phyloP scores from a whole-genome alignment of 2,888 invertebrate genomes.

The Proisotoma minuta region DNA sequence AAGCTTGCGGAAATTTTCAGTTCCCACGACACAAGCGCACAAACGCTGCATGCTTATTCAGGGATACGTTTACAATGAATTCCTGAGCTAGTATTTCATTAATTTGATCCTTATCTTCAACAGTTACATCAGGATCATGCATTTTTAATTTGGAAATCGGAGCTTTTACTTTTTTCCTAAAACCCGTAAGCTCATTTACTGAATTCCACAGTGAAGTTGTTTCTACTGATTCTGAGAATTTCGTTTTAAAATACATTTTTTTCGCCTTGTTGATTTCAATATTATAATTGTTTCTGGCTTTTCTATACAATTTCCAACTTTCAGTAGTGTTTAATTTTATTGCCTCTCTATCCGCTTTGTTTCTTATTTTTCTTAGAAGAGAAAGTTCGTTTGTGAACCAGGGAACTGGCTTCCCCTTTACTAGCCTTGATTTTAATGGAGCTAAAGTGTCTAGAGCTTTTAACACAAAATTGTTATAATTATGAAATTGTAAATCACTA shows the following conservation, averaged over 20 bases:
- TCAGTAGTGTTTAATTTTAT: background rate
- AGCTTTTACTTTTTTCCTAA: too few relatives aligned
- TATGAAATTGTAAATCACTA: too few relatives aligned
- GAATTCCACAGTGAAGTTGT: slow-evolving; percentile 7
- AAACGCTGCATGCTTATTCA: too few relatives aligned
- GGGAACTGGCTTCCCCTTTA: slow-evolving; percentile 17
- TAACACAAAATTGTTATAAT: background rate
- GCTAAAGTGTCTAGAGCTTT: slow-evolving; percentile 1
- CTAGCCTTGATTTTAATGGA: slow-evolving; percentile 5
- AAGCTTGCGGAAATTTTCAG: too few relatives aligned
- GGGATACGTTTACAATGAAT: too few relatives aligned
- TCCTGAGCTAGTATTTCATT: too few relatives aligned
- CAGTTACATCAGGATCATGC: too few relatives aligned
- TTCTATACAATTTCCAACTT: slow-evolving; percentile 9
- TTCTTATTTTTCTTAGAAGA: background rate
- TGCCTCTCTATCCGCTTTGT: background rate
- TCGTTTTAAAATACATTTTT: slow-evolving; percentile 1
- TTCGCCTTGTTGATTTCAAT: background rate
- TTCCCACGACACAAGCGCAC: too few relatives aligned
- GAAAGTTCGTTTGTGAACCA: slow-evolving; percentile 17
- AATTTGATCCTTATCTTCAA: too few relatives aligned
- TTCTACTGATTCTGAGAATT: background rate
- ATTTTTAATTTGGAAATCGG: too few relatives aligned
- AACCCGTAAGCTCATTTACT: slow-evolving; percentile 6
- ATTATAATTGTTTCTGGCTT: slow-evolving; percentile 2